Base-by-base conservation (phyloP, 2,797 vertebrate genomes). In the Acrossocheilus wenchowensis region DNA sequence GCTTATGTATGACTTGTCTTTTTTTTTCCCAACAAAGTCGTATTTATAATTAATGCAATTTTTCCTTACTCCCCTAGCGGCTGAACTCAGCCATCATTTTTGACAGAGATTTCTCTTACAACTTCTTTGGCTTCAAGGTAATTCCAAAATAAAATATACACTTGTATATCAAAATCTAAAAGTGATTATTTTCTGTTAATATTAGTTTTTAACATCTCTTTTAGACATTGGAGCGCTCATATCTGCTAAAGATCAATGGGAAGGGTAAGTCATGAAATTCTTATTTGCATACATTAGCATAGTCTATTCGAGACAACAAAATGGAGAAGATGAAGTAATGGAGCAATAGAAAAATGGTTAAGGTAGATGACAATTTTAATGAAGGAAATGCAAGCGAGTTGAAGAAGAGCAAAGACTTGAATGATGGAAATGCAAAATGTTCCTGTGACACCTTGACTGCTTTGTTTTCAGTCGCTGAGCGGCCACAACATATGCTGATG, bases 401-500 rank as follows among this genome's bases (percentile, higher is more conserved):
- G 7, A 34, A 21, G 8, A 23, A 69, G 7, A 52, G 30, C 60
- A 48, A n/a, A 71, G 14, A 69, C 2, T 8, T 82, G 21, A 64
- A 36, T 17, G 30, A 34, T 34, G 6, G 15, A 66, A 66, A 66
- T 75, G 19, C 3, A 39, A 78, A 68, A 12, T 1, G 2, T 26
- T 75, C 30, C 41, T 41, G 14, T 84, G 75, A 54, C 48, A 11
- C 41, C 23, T 12, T 66, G 39, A 52, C 15, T 9, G 8, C 4
- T 62, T 78, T 36, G 26, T 43, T 43, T 43, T n/a, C 62, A 97
- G 98, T 99, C 77, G 97, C 98, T 0, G 98, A 99, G 90, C 96
- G 98, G 0, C 98, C 98, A 0, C 98, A 99, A 78, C 98, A 99
- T 92, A 99, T 99, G 98, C 91, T 99, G 87, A 99, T 99, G 98